A percentile compares a stretch with the other conserved stretches of the same genome.
Evolutionary conservation across 2,888 invertebrate genomes (phyloP).

Genomic region (Laspeyria flexula): DNA sequence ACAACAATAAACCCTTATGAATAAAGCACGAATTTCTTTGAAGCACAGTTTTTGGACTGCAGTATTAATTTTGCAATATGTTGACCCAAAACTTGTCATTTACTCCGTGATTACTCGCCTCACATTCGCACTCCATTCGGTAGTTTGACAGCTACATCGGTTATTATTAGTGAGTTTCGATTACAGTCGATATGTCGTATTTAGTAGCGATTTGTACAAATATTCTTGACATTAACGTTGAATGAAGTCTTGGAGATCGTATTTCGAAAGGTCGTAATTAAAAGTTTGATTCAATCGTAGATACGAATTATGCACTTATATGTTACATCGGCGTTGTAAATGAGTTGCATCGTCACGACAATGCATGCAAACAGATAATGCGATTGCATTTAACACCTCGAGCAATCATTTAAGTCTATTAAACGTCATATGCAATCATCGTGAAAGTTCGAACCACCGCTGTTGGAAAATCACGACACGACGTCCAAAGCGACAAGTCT

Average conservation of each 20-base stretch:
- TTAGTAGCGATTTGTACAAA: constrained; percentile 52
- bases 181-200: constrained; percentile 52
- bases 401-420: constrained; percentile 59
- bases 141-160: constrained; percentile 69
- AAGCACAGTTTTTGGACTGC: constrained; percentile 22
- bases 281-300: neutral
- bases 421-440: constrained; percentile 51
- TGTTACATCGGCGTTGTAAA: constrained; percentile 6
- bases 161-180: constrained; percentile 70
- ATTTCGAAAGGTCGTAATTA: constrained; percentile 1
- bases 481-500: constrained; percentile 27
- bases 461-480: constrained; percentile 52
- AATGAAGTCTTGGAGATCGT: neutral
- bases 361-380: constrained; percentile 6
- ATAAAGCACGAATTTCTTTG: constrained; percentile 56
- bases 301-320: constrained; percentile 4
- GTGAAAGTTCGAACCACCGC: constrained; percentile 57
- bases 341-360: constrained; percentile 13
- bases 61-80: constrained; percentile 35
- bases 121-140: constrained; percentile 55
- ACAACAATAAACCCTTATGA: constrained; percentile 27
- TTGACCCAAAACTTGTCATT: constrained; percentile 82
- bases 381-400: constrained; percentile 38
- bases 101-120: constrained; percentile 75
- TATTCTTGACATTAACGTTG: constrained; percentile 4